phyloP scores from a whole-genome alignment of 2,888 invertebrate genomes.

The Encarsia formosa region DNA sequence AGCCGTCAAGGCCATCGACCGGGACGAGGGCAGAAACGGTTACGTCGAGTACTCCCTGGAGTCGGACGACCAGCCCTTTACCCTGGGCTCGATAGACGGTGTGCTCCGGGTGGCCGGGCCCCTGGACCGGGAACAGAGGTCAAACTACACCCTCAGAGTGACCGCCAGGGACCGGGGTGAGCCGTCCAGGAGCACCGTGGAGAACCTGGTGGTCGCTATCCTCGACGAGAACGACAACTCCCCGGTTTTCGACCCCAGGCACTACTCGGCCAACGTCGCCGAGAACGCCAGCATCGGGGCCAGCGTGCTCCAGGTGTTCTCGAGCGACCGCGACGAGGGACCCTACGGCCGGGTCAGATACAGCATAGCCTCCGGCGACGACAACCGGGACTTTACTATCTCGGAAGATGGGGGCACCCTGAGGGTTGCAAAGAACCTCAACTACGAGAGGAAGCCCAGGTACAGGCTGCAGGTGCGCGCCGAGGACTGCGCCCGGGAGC shows the following conservation, averaged over 20 bases:
- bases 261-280: conserved; percentile 84
- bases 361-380: conserved; percentile 83
- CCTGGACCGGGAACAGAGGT: conserved; percentile 77
- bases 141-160: conserved; percentile 71
- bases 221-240: conserved; percentile 88
- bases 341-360: conserved; percentile 88
- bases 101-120: conserved; percentile 78
- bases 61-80: conserved; percentile 65
- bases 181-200: conserved; percentile 69
- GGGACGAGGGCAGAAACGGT: conserved; percentile 87
- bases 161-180: conserved; percentile 87
- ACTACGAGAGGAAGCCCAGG: conserved; percentile 83
- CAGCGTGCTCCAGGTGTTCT: conserved; percentile 84
- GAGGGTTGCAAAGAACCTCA: conserved; percentile 86
- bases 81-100: conserved; percentile 83
- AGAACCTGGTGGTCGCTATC: conserved; percentile 68
- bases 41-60: conserved; percentile 80
- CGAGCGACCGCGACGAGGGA: conserved; percentile 84
- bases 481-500: conserved; percentile 71
- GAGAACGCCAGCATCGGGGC: conserved; percentile 94
- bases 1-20: conserved; percentile 84
- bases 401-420: conserved; percentile 89
- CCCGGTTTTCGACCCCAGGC: conserved; percentile 83
- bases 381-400: conserved; percentile 85
- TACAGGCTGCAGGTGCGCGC: conserved; percentile 81